Base-by-base conservation (phyloP, 1,140 invertebrate genomes). In the Homalodisca vitripennis region DNA sequence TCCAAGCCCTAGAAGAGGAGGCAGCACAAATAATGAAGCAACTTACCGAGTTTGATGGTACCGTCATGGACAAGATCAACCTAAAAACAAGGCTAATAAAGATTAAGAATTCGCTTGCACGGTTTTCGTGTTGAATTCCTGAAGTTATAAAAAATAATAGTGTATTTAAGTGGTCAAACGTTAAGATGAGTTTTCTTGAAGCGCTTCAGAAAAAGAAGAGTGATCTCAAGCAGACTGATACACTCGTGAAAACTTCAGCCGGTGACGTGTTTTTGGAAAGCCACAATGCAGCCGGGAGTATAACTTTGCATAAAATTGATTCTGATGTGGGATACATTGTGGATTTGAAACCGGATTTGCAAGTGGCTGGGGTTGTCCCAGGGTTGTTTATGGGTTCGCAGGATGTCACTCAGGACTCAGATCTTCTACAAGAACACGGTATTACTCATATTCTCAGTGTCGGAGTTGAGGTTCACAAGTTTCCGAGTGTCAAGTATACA, bases 371-470 rank as follows among this genome's bases (percentile, higher is more conserved):
- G 73, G 83, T 94, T 67, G 75, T 84, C 1, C 82, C 86, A 13
- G 80, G 88, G 74, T 76, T 95, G 17, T 92, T 86, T 75, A 80
- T 93, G 66, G 92, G 92, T 10, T 95, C 93, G 0, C 93, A 96
- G 81, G 94, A 96, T 83, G 91, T 92, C 71, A 86, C 87, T 31
- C 81, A 77, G 34, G 81, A 85, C 48, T 65, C 78, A 26, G 79
- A 83, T 55, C 81, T 92, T 31, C 79, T 95, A 31, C 68, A 80
- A n/a, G 62, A 80, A 64, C 83, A 87, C 76, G 78, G 84, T 30
- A 87, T 96, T 48, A 85, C 83, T 48, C 84, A 90, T 77, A 85
- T 96, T 62, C 78, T 97, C 13, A 92, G 90, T 78, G 76, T 92
- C 74, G 91, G 90, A 63, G 80, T 92, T 47, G 74, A 86, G 70